Evolutionary conservation across 2,113 vertebrate genomes (phyloP).

Genomic region (Phalacrocorax pelagicus): DNA sequence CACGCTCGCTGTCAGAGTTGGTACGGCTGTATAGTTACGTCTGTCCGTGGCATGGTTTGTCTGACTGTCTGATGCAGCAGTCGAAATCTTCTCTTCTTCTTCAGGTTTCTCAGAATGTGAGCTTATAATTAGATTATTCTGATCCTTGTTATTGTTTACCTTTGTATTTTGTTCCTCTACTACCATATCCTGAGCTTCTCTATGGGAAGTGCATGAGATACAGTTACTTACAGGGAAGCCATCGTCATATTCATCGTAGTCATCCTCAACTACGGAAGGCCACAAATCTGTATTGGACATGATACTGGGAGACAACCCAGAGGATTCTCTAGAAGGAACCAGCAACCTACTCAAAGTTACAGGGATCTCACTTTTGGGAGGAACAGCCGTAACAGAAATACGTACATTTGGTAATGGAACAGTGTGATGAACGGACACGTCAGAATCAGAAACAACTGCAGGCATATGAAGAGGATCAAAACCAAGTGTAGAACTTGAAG

Average conservation of each 20-base stretch:
- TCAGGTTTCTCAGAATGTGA: conserved; percentile 69
- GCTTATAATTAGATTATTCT: conserved; percentile 70
- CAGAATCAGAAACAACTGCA: conserved; percentile 57
- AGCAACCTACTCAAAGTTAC: conserved; percentile 61
- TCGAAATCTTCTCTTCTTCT: conserved; percentile 64
- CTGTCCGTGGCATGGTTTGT: conserved; percentile 17
- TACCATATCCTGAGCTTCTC: conserved; percentile 78
- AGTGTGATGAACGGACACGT: conserved; percentile 32
- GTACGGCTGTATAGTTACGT: conserved; percentile 11
- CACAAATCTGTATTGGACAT: conserved; percentile 58
- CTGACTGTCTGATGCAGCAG: conserved; percentile 46
- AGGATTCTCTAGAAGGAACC: conserved; percentile 67
- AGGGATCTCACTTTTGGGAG: conserved; percentile 61
- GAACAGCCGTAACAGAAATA: conserved; percentile 77
- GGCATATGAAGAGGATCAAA: conserved; percentile 55
- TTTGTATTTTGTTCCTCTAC: conserved; percentile 75
- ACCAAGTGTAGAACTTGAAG: conserved; percentile 47
- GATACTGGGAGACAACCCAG: conserved; percentile 63
- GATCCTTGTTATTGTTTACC: conserved; percentile 70
- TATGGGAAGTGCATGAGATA: conserved; percentile 81
- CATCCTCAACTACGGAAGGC: conserved; percentile 68
- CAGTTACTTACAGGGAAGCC: conserved; percentile 75
- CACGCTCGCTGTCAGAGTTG: conserved; percentile 4
- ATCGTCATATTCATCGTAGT: conserved; percentile 72
- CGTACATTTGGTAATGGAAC: conserved; percentile 62